Conservation (phyloP, 2,113 vertebrate genomes). For the Aspidoscelis tigris region DNA sequence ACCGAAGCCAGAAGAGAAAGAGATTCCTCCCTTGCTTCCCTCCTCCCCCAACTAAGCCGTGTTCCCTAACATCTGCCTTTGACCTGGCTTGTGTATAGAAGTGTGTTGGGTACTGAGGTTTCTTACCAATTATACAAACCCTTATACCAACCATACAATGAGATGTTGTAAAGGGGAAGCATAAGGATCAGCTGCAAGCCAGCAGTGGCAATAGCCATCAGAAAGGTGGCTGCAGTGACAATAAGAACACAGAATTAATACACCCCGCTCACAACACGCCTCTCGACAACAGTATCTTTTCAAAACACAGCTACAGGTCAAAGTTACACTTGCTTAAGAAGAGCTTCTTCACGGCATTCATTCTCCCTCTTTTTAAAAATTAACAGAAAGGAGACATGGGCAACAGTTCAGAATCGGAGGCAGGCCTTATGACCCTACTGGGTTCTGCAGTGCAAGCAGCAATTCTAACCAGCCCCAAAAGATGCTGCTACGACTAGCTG, state of each 20-base stretch:
- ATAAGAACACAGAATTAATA: conserved; percentile 99
- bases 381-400: conserved; percentile 57
- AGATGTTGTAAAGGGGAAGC: conserved; percentile 98
- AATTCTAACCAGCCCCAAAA: conserved; percentile 1
- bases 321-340: conserved; percentile 40
- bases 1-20: conserved; percentile 26
- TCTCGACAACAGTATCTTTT: conserved; percentile 48
- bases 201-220: conserved; percentile 96
- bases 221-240: conserved; percentile 99
- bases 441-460: conserved; percentile 7
- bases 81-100: conserved; percentile 44
- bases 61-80: conserved; percentile 17
- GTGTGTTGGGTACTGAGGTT: conserved; percentile 62
- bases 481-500: neutral
- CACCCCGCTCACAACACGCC: conserved; percentile 72
- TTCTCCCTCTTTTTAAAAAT: conserved; percentile 28
- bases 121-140: conserved; percentile 99
- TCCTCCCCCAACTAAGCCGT: neutral
- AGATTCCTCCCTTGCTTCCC: neutral
- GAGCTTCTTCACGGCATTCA: conserved; percentile 39
- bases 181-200: conserved; percentile 99
- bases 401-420: conserved; percentile 31
- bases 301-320: conserved; percentile 45
- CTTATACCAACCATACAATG: conserved; percentile 99
- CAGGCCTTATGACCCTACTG: conserved; percentile 2